phyloP scores from a whole-genome alignment of 2,113 vertebrate genomes.

The Monarcha castaneiventris region DNA sequence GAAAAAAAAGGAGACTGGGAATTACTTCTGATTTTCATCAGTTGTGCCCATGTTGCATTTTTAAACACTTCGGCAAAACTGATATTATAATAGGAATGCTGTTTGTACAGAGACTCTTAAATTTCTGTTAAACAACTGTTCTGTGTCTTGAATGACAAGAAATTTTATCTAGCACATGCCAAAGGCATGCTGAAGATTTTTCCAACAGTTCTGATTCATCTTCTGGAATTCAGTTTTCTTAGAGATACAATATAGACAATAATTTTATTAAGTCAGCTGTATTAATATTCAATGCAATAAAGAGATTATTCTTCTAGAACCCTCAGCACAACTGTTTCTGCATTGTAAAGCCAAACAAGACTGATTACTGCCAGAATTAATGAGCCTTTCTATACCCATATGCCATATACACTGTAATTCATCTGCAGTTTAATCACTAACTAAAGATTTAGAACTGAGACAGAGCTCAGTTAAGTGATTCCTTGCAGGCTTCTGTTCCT shows the following conservation, averaged over 20 bases:
- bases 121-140: conserved; percentile 63
- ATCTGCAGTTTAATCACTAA: conserved; percentile 12
- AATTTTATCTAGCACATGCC: conserved; percentile 46
- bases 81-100: conserved; percentile 2
- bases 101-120: conserved; percentile 38
- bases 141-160: conserved; percentile 47
- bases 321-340: not conserved
- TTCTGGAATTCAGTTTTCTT: conserved; percentile 30
- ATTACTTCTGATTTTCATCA: not conserved
- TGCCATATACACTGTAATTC: not conserved
- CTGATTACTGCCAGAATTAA: conserved; percentile 43
- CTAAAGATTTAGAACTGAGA: not conserved
- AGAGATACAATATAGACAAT: not conserved
- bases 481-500: not conserved
- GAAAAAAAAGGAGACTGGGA: not conserved
- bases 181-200: conserved; percentile 46
- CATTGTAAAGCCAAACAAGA: not conserved
- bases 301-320: conserved; percentile 32
- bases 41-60: conserved; percentile 5
- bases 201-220: conserved; percentile 36
- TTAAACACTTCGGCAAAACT: conserved; percentile 26
- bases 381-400: not conserved
- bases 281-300: conserved; percentile 26
- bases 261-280: conserved; percentile 35
- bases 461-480: not conserved